A percentile compares a stretch with the other conserved stretches of the same genome.
Evolutionary conservation across 1,140 invertebrate genomes (phyloP).

Genomic region (Bombus confusus): DNA sequence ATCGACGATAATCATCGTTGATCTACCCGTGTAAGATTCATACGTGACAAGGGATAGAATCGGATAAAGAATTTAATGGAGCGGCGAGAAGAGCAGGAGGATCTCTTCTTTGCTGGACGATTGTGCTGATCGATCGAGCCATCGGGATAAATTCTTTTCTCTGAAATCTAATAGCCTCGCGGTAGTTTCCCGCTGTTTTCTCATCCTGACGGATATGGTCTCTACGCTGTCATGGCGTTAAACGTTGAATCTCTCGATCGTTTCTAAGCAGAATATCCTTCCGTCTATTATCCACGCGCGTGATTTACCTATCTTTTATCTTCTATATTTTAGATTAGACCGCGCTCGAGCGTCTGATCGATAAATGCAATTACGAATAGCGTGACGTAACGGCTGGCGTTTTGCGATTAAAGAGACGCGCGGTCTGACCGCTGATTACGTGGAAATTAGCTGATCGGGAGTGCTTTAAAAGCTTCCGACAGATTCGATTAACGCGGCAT

Average conservation of each 20-base stretch:
- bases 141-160: background rate
- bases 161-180: slow-evolving; percentile 7
- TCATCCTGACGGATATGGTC: background rate
- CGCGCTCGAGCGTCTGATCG: background rate
- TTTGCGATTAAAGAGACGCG: background rate
- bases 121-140: slow-evolving; percentile 21
- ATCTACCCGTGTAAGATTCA: background rate
- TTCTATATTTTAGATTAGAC: background rate
- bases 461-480: slow-evolving; percentile 66
- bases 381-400: background rate
- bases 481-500: slow-evolving; percentile 63
- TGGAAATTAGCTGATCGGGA: slow-evolving; percentile 49
- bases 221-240: background rate
- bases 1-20: background rate
- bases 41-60: background rate
- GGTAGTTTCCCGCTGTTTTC: background rate
- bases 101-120: slow-evolving; percentile 20
- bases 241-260: background rate
- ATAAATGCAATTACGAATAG: background rate
- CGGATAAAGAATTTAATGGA: slow-evolving; percentile 37
- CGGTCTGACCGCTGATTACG: background rate
- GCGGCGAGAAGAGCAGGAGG: background rate
- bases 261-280: background rate
- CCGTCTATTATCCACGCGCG: background rate
- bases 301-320: background rate